These are phyloP conservation scores for Macrosteles quadrilineatus DNA, from an alignment of 1,140 invertebrate genomes.

Conservation along the genomic window DNA sequence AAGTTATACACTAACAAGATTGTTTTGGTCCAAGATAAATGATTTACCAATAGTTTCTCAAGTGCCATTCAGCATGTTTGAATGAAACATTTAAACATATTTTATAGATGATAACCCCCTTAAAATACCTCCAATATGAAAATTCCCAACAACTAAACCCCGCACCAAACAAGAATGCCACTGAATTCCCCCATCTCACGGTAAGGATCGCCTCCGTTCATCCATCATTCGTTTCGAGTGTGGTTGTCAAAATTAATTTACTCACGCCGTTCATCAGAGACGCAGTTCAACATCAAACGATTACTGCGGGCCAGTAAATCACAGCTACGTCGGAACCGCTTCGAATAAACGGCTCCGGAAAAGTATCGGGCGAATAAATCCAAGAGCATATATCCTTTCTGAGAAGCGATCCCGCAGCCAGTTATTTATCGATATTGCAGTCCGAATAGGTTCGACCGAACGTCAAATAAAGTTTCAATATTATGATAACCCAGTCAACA, in stretches of 20 bases:
- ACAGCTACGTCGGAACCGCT: neutral
- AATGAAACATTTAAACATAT: no score
- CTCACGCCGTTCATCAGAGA: neutral
- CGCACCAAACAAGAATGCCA: no score
- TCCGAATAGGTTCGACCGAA: slow-evolving; percentile 1
- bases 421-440: slow-evolving; percentile 22
- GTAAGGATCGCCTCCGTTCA: no score
- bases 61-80: no score
- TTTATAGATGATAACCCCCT: no score
- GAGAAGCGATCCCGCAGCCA: neutral
- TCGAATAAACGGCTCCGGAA: neutral
- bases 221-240: no score
- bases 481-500: slow-evolving; percentile 10
- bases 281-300: slow-evolving; percentile 21
- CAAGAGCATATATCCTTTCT: neutral
- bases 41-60: no score
- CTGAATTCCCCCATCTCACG: no score
- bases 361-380: neutral
- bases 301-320: slow-evolving; percentile 6
- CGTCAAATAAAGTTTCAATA: slow-evolving; percentile 23
- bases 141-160: no score
- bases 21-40: no score
- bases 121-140: no score
- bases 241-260: slow-evolving; percentile 20
- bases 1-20: no score